Conservation (phyloP, 1,140 invertebrate genomes). For the Vollenhovia emeryi region DNA sequence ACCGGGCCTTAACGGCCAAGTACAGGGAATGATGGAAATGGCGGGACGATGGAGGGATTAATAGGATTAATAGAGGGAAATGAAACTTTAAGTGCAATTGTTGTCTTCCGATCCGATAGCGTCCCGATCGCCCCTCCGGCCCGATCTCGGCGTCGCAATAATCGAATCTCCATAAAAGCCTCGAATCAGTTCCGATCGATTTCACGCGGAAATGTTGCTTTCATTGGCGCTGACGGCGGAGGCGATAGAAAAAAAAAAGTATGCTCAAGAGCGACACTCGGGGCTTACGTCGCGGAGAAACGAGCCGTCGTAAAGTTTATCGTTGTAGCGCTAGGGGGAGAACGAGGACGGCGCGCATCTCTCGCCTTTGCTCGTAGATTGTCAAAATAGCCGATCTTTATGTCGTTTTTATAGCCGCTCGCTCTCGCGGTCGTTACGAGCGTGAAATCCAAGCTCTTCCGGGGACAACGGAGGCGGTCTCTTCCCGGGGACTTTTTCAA, state of each 20-base stretch:
- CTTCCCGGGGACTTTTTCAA: slow-evolving; percentile 62
- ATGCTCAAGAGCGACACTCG: slow-evolving; percentile 74
- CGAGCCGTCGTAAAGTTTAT: slow-evolving; percentile 83
- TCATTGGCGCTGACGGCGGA: slow-evolving; percentile 37
- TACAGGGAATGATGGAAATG: neutral
- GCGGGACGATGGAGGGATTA: neutral
- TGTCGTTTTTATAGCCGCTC: slow-evolving; percentile 82
- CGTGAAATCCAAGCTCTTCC: slow-evolving; percentile 80
- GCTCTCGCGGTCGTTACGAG: slow-evolving; percentile 78
- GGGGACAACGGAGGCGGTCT: slow-evolving; percentile 41
- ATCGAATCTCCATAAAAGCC: slow-evolving; percentile 61
- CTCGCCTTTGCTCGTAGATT: slow-evolving; percentile 73
- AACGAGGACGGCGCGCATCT: slow-evolving; percentile 12
- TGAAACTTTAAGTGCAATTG: neutral
- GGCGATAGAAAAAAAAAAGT: slow-evolving; percentile 65
- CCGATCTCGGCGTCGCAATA: slow-evolving; percentile 9
- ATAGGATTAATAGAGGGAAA: neutral
- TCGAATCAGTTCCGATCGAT: slow-evolving; percentile 55
- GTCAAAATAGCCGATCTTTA: slow-evolving; percentile 85
- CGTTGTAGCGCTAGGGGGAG: slow-evolving; percentile 56
- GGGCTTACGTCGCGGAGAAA: slow-evolving; percentile 76
- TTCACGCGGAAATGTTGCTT: slow-evolving; percentile 53
- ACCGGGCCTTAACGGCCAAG: neutral
- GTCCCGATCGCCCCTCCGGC: neutral
- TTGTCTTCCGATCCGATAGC: neutral